Base-by-base conservation (phyloP, 2,113 vertebrate genomes). In the Oreochromis tanganicae region DNA sequence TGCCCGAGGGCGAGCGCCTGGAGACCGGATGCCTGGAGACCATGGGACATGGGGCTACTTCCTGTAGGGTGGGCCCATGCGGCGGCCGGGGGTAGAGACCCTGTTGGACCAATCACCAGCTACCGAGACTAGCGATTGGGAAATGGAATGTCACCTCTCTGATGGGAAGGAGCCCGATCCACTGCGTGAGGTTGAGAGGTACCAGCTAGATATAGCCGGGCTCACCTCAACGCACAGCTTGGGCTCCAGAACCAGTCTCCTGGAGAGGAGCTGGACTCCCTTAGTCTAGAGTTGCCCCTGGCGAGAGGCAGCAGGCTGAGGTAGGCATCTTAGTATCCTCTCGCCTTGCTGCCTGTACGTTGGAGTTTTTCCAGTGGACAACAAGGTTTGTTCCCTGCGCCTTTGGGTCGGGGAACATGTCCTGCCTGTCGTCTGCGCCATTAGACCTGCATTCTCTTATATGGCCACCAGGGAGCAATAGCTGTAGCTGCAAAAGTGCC, bases 1-100 rank as follows among this genome's bases (percentile, higher is more conserved):
- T 63, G 9, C 9, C 0, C 4, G 0, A 36, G 32, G 5, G 59
- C 6, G 2, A 36, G 17, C 0, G 0, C 4, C 59, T 36, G 59
- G 1, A 36, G 59, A 12, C 32, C 59, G 27, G 27, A 27, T 27
- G 0, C 4, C 59, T 36, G 59, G 1, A 36, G 59, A 12, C 32
- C 59, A n/a, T 63, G 59, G 59, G 32, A 36, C 32, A n/a, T 36
- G 59, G 32, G 59, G 32, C 9, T 19, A 63, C 59, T 34, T 11
- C 59, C 59, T 63, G 59, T 63, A 63, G 16, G 59, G 29, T 63
- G 29, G 59, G 29, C 29, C 59, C 59, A 34, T 63, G 29, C 9
- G 9, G 32, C 17, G 2, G 32, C 4, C 2, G 1, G 59, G 59
- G 32, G 32, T 5, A 63, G 17, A 63, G 32, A 63, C 32, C 9